Base-by-base conservation (phyloP, 2,113 vertebrate genomes). In the Daboia siamensis region DNA sequence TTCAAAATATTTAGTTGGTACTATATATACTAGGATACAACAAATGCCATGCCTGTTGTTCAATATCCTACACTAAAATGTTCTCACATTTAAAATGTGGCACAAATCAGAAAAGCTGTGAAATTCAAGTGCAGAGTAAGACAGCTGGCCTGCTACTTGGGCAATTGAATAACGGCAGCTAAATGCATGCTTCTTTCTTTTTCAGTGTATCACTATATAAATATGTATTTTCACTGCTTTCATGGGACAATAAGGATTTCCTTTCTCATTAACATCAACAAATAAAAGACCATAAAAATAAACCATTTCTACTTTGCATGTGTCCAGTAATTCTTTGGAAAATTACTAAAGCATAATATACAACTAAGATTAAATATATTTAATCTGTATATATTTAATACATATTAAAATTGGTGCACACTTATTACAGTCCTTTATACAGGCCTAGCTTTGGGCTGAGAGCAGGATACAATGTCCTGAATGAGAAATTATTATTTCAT, bases 51-150 rank as follows among this genome's bases (percentile, higher is more conserved):
- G 59, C 59, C 24, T 92, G 86, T 74, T 92, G 48, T 92, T 92
- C 86, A 88, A 55, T 85, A 57, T 61, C 44, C 24, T 48, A 86
- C 51, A 33, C 29, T 23, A 39, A 51, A 59, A 87, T 56, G 86
- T 88, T 92, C 57, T 88, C 57, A 88, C 91, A 87, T 64, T 26
- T n/a, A 88, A 92, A 92, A 74, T 88, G 61, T 92, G 54, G 48
- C 44, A 29, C 61, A 74, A 88, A 87, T 33, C 86, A 91, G 86
- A 88, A 74, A 92, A 92, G 61, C 91, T 92, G 91, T 92, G 59
- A 55, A 92, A 92, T 88, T 92, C n/a, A 92, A n/a, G 54, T 92
- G 15, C 59, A 39, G 59, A 92, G 51, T 33, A 74, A 88, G 86
- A 69, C 91, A 92, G 86, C 86, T 88, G 86, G 59, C 84, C 20